Evolutionary conservation across 1,140 invertebrate genomes (phyloP), one percentile per base, ranked within the genome.

Genomic region (Piezodorus guildinii): DNA sequence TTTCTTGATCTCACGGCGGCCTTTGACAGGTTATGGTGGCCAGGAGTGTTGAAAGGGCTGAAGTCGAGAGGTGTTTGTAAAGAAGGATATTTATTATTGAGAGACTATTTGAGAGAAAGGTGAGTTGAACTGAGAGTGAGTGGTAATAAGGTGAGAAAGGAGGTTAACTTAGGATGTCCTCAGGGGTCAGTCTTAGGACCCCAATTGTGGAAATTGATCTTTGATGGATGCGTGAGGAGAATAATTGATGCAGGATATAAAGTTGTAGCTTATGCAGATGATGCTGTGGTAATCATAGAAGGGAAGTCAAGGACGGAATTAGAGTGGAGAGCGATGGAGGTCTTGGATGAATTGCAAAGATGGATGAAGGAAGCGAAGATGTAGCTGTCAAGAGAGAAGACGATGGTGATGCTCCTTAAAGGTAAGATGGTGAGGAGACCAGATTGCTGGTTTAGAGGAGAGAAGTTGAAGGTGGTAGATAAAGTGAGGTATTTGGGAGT

Each of bases 1-100:
- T 51, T 51, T 17, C 49, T 51, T 14, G 49, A 51, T 51, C 6
- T 51, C 6, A 12, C 49, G 14, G 49, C 14, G 9, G 49, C 49
- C 6, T 51, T 51, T 51, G 49, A 51, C 19, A 51, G 49, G 49
- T 14, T 51, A 17, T 51, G 49, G 49, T 51, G 49, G 49, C 49
- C 49, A 19, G 17, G 49, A 6, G 49, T 51, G 9, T 17, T 51
- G n/a, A 17, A 17, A 6, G 8, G 49, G 8, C n/a, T 51, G n/a
- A 51, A 6, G 49, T 6, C 6, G 49, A 17, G 19, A 6, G 49
- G 49, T 9, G n/a, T 51, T 8, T 12, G 17, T 51, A 51, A 51
- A 19, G 9, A 51, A 19, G 9, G 9, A 6, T 51, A 17, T 9
- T 14, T n/a, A 6, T 6, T 51, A 8, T 8, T 51, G 49, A 51